phyloP scores from a whole-genome alignment of 2,113 vertebrate genomes.

The Chloropsis hardwickii region DNA sequence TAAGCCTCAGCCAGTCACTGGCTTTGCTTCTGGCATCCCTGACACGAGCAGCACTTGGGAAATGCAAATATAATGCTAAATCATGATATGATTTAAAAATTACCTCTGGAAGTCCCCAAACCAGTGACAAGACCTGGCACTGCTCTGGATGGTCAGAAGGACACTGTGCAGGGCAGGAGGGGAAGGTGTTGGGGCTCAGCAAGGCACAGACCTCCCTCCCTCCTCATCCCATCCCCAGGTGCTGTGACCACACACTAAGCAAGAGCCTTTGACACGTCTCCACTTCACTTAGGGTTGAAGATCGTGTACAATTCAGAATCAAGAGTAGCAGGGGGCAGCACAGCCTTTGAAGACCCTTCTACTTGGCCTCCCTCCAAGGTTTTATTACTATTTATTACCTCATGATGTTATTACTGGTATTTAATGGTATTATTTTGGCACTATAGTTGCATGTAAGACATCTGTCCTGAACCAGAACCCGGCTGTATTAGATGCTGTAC shows the following conservation, averaged over 20 bases:
- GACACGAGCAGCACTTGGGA: neutral
- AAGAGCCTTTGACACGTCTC: neutral
- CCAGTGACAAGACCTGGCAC: neutral
- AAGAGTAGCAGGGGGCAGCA: neutral
- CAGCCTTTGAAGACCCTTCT: neutral
- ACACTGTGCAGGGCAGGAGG: neutral
- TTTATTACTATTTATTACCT: slow-evolving; percentile 1
- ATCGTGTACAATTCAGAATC: neutral
- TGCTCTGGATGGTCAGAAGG: neutral
- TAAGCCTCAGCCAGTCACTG: neutral
- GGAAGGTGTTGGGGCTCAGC: neutral
- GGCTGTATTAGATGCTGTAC: neutral
- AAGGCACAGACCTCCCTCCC: neutral
- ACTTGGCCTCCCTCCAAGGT: neutral
- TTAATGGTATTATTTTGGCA: slow-evolving; percentile 13
- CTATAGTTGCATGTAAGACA: neutral
- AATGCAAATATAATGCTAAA: neutral
- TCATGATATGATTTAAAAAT: neutral
- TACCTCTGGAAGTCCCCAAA: neutral
- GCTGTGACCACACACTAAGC: neutral
- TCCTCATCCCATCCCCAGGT: neutral
- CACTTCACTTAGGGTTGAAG: neutral
- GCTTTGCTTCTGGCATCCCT: neutral
- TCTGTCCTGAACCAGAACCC: neutral
- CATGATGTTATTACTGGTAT: neutral